These are phyloP conservation scores for Siniperca chuatsi DNA, from an alignment of 2,113 vertebrate genomes.

Conservation along the genomic window DNA sequence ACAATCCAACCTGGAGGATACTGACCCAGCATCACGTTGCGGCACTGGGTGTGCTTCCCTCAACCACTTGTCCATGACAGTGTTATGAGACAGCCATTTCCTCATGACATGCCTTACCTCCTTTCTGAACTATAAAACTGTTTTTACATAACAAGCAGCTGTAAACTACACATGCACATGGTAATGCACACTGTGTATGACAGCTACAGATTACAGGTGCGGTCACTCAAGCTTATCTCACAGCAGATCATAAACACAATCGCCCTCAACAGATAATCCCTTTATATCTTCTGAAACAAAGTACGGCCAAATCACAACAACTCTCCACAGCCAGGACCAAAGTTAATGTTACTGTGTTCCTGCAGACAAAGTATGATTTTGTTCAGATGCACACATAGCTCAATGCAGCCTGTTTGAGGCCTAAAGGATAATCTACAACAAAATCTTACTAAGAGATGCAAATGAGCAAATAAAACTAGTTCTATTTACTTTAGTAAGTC, in stretches of 20 bases:
- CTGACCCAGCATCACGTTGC: not conserved
- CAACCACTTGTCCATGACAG: not conserved
- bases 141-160: not conserved
- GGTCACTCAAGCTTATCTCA: constrained; percentile 22
- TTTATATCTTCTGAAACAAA: constrained; percentile 14
- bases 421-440: not conserved
- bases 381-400: not conserved
- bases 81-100: not conserved
- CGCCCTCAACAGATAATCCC: constrained; percentile 23
- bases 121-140: not conserved
- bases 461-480: constrained; percentile 10
- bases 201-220: constrained; percentile 7
- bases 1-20: constrained; percentile 5
- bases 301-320: constrained; percentile 14
- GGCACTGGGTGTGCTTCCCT: not conserved
- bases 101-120: not conserved
- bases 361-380: not conserved
- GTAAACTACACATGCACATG: not conserved
- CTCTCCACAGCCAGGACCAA: not conserved
- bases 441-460: not conserved
- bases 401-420: not conserved
- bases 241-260: constrained; percentile 50
- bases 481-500: constrained; percentile 30
- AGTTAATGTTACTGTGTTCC: not conserved
- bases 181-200: not conserved